Evolutionary conservation across 2,888 invertebrate species (phyloP), one percentile per base, ranked within the genome.

Genomic region (Cordylochernes scorpioides): DNA sequence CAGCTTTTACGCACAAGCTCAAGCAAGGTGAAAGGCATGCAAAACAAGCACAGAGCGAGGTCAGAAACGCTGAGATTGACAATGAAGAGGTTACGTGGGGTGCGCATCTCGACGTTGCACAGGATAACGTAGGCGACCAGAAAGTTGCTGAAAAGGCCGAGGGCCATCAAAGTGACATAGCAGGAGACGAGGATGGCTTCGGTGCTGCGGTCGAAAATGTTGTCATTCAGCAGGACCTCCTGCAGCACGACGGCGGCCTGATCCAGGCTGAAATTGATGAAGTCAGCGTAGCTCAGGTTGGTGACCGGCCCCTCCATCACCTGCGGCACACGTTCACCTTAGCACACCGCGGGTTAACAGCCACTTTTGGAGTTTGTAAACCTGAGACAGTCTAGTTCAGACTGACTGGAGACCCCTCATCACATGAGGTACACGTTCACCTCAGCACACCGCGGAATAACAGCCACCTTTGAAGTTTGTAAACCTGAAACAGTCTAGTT

Each of bases 11-110:
- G 49, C 14, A 61, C 41, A 15, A 61, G 50, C 25, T 53, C 52
- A 34, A 62, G 53, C 21, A 65, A 45, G 12, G 64, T 64, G 38
- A 63, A 60, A 3, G 64, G 64, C 49, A 63, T 63, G 25, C 63
- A 62, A 31, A 65, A 57, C 14, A 60, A 44, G 44, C 64, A 64
- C 24, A 64, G 50, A 1, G 59, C 56, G 36, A 62, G 49, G 44
- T 64, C 64, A 0, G 63, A 62, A 9, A 62, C 50, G 17, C 62
- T 61, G 34, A 64, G 48, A 45, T 64, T 65, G 29, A 62, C 55
- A 39, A 64, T 62, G 46, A 63, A 59, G n/a, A 63, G 54, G 43
- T 64, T 60, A 3, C 59, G 43, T 3, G 55, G 53, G 8, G 55
- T 57, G 10, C 58, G 16, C 7, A 10, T 9, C 8, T 14, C 8